These are phyloP conservation scores for Myxocyprinus asiaticus DNA, from an alignment of 2,113 vertebrate species.

Conservation along the genomic window DNA sequence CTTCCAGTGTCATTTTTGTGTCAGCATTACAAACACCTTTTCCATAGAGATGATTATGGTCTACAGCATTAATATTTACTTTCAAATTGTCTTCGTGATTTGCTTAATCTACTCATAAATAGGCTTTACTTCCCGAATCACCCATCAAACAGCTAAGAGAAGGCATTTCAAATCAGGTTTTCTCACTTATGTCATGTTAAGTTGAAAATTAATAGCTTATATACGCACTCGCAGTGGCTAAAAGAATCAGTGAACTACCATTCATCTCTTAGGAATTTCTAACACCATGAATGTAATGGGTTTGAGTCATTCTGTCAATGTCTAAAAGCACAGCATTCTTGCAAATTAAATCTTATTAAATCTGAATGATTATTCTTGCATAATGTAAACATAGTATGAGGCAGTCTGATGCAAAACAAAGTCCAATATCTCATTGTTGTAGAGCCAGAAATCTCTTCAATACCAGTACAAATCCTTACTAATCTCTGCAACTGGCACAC, in stretches of 20 bases:
- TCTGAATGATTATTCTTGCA: too few species aligned
- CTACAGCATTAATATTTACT: not conserved
- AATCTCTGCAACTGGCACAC: conserved; percentile 65
- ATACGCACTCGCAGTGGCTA: not conserved
- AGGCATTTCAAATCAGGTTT: not conserved
- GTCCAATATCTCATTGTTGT: not conserved
- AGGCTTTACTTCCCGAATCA: conserved; percentile 1
- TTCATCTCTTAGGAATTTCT: conserved; percentile 15
- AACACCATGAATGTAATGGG: not conserved
- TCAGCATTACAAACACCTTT: too few species aligned
- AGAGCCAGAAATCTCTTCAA: conserved; percentile 31
- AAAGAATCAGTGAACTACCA: not conserved
- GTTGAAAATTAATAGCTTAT: not conserved
- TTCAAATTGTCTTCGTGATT: not conserved
- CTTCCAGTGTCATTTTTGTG: too few species aligned
- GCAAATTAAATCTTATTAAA: too few species aligned
- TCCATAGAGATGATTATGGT: not conserved
- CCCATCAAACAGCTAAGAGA: not conserved
- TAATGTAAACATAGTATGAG: not conserved
- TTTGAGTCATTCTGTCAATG: not conserved
- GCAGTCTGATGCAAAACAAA: not conserved
- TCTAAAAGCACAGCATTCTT: not conserved
- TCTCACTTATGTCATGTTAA: not conserved
- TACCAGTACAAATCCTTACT: conserved; percentile 61
- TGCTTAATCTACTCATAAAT: not conserved